phyloP scores from a whole-genome alignment of 2,113 vertebrate genomes.

The Tricholaema leucomelas region DNA sequence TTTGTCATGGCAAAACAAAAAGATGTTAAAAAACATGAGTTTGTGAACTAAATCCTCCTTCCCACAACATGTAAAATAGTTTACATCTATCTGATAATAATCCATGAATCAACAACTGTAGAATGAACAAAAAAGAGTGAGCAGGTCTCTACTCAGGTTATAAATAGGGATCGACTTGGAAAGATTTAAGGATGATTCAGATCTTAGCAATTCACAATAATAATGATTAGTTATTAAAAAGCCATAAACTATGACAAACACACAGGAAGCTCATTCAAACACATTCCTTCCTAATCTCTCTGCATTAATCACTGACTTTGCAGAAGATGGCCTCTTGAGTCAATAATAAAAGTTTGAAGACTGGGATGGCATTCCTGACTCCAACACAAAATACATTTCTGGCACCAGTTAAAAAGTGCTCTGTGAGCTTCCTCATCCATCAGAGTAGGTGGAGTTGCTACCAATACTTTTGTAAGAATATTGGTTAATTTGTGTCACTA shows the following conservation, averaged over 20 bases:
- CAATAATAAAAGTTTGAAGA: constrained; percentile 18
- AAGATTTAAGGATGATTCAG: neutral
- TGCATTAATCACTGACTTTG: constrained; percentile 49
- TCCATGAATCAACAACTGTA: neutral
- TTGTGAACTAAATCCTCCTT: neutral
- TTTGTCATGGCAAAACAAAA: neutral
- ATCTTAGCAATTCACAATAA: constrained; percentile 15
- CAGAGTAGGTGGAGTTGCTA: neutral
- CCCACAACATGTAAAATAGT: neutral
- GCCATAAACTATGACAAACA: constrained; percentile 40
- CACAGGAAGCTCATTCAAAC: constrained; percentile 42
- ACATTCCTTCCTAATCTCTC: constrained; percentile 31
- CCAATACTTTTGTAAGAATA: neutral
- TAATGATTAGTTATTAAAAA: constrained; percentile 48
- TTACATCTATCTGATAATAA: constrained; percentile 1
- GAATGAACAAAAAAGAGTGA: constrained; percentile 10
- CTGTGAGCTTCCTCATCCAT: constrained; percentile 6
- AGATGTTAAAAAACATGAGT: neutral
- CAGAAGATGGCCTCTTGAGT: constrained; percentile 52
- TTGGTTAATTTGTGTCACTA: neutral
- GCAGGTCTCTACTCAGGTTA: constrained; percentile 36
- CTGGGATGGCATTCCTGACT: constrained; percentile 38
- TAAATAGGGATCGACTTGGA: constrained; percentile 24
- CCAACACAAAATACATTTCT: constrained; percentile 38
- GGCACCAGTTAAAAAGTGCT: neutral